Base-by-base conservation (phyloP, 2,888 invertebrate species). In the Hemistola chrysoprasaria region DNA sequence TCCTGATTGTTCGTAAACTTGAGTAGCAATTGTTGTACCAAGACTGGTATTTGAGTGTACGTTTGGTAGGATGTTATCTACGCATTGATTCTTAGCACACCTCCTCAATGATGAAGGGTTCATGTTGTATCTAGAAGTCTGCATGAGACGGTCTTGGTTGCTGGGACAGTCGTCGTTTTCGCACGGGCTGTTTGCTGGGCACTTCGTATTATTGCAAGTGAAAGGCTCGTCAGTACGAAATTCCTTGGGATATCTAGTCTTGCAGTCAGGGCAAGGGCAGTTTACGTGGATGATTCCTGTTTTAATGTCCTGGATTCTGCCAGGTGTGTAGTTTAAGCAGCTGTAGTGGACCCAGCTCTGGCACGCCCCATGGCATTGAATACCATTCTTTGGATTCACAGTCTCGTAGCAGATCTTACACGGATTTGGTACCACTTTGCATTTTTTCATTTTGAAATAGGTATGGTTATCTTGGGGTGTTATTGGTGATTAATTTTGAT, bases 241-340 rank as follows among this genome's bases (percentile, higher is more conserved):
- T 38, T 83, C 82, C 33, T 72, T 78, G 0, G 76, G 73, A 6
- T 53, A 11, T 7, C 39, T 35, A 0, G 76, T 67, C 25, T 64
- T 69, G 44, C 87, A 87, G 23, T 83, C 82, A 0, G 86, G 84
- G 35, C 87, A 87, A 0, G 85, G 85, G n/a, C 87, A 87, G 0
- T 64, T 72, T 0, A 87, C 68, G 43, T 65, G 69, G 20, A 86
- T 81, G 1, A 72, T 48, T 1, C 81, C 83, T 0, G 62, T 56
- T 46, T 78, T 81, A 33, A 87, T 78, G 25, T 85, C 85, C 11
- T 59, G 69, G 10, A 87, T 72, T 57, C 73, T 78, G 0, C 83
- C 84, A 6, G 81, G 80, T 0, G 84, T 83, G 48, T 78, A 85
- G 48, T 80, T 71, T 0, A 85, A 47, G 46, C 87, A 87, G 3